Evolutionary conservation across 2,113 vertebrate species (phyloP).

Genomic region (Tinamus guttatus): DNA sequence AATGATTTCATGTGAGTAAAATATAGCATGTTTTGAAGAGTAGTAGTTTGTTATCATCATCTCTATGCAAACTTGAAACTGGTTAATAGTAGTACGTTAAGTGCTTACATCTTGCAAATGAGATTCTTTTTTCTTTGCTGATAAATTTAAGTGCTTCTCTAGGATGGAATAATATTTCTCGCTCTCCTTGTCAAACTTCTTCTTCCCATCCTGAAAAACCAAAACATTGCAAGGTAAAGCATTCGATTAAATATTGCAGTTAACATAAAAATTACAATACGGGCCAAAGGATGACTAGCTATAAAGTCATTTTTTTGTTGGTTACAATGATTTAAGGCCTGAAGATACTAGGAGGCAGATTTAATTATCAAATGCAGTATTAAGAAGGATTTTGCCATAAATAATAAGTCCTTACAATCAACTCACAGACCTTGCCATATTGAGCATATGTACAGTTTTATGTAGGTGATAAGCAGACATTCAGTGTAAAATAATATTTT

Average conservation of each 20-base stretch:
- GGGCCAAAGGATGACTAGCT: neutral
- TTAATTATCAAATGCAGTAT: neutral
- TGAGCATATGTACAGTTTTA: neutral
- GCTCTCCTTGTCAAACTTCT: conserved; percentile 96
- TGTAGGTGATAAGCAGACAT: neutral
- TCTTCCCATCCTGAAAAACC: conserved; percentile 90
- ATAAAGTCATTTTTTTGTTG: neutral
- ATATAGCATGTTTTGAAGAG: neutral
- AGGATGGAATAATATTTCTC: conserved; percentile 96
- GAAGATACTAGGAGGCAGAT: neutral
- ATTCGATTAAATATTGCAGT: neutral
- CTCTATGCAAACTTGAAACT: neutral
- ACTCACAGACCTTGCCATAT: fast-evolving
- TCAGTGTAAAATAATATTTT: neutral
- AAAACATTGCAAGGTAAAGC: conserved; percentile 35
- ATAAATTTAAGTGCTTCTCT: conserved; percentile 93
- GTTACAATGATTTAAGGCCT: neutral
- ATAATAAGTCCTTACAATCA: neutral
- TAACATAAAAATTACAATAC: neutral
- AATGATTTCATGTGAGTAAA: neutral
- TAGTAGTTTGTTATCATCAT: neutral
- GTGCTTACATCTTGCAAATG: conserved; percentile 92
- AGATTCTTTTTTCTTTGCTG: conserved; percentile 94
- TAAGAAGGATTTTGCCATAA: neutral
- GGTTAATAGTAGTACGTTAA: neutral